Conservation (phyloP, 1,140 invertebrate genomes). For the Trachelipus rathkii region DNA sequence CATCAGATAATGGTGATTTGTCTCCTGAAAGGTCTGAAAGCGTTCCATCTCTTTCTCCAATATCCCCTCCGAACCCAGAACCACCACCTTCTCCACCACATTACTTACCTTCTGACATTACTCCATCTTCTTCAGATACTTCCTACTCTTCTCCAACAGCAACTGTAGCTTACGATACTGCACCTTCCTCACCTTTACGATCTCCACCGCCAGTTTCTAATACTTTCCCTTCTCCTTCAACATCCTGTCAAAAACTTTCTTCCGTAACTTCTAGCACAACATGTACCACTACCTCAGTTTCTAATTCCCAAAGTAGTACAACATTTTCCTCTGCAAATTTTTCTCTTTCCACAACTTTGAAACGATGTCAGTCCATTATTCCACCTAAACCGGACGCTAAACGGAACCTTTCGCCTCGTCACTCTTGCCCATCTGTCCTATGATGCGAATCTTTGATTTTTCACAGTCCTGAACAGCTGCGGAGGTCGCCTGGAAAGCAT, state of each 20-base stretch:
- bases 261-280: not conserved
- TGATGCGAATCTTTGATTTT: conserved; percentile 52
- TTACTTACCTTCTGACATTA: not conserved
- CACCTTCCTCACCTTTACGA: not conserved
- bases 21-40: not conserved
- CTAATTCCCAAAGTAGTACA: not conserved
- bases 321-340: not conserved
- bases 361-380: not conserved
- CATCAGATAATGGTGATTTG: not conserved
- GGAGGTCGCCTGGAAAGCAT: conserved; percentile 61
- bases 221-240: not conserved
- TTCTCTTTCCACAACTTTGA: not conserved
- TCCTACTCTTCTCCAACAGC: not conserved
- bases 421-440: not conserved
- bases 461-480: conserved; percentile 59
- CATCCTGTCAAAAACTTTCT: not conserved
- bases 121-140: not conserved
- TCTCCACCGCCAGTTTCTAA: conserved; percentile 1
- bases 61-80: conserved; percentile 5
- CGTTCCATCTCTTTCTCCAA: conserved; percentile 6
- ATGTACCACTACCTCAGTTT: conserved; percentile 11
- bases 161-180: not conserved
- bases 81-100: conserved; percentile 19
- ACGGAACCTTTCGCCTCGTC: not conserved
- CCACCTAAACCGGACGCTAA: not conserved